Percentiles rank a stretch among this genome's conserved stretches.
These are phyloP conservation scores for Heterotis niloticus DNA, from an alignment of 2,113 vertebrate species.

Conservation along the genomic window DNA sequence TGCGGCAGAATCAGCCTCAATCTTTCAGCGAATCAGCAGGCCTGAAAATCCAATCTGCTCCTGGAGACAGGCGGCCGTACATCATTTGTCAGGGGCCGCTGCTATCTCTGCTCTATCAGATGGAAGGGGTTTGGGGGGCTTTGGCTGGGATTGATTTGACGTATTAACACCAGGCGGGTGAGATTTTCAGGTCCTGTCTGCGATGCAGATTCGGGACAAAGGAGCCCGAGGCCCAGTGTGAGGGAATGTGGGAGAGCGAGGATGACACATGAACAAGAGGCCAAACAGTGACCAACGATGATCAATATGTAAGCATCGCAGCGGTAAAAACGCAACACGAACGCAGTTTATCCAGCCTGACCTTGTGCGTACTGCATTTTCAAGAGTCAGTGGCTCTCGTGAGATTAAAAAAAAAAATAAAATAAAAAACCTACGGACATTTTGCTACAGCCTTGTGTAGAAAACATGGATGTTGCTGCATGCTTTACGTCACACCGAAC, in stretches of 20 bases:
- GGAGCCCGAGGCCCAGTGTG: constrained; percentile 13
- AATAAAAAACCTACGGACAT: too few relatives aligned
- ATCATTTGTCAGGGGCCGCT: constrained; percentile 68
- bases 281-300: not conserved
- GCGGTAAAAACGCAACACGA: too few relatives aligned
- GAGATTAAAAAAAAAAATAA: too few relatives aligned
- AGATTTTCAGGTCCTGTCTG: constrained; percentile 8
- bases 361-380: too few relatives aligned
- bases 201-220: constrained; percentile 24
- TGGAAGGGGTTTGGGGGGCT: constrained; percentile 29
- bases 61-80: constrained; percentile 67
- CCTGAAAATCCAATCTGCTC: constrained; percentile 75
- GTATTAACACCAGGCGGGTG: constrained; percentile 51
- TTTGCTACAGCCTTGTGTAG: too few relatives aligned
- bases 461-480: too few relatives aligned
- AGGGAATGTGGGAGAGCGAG: too few relatives aligned
- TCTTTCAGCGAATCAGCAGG: constrained; percentile 69
- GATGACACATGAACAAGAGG: not conserved
- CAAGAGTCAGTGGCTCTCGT: too few relatives aligned
- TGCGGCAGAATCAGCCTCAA: constrained; percentile 56
- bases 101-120: constrained; percentile 68
- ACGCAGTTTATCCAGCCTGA: too few relatives aligned
- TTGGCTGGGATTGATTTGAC: constrained; percentile 60
- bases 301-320: not conserved
- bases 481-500: too few relatives aligned